Conservation (phyloP, 1,140 invertebrate species). For the Chrysopa pallens region DNA sequence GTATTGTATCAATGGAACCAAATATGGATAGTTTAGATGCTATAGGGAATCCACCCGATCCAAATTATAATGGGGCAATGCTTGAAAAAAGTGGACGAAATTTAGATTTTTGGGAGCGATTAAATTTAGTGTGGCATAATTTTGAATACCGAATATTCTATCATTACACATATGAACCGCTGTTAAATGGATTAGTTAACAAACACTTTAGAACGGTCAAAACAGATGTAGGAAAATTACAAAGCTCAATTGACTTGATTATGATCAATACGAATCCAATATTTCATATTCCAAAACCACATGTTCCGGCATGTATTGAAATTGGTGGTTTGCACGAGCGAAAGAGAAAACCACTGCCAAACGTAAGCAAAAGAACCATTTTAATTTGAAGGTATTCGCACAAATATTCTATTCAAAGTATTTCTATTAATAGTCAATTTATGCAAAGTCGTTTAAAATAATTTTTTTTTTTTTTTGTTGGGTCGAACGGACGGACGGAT, state of each 20-base stretch:
- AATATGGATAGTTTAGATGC: slow-evolving; percentile 5
- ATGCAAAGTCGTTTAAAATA: no score
- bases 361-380: no score
- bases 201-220: slow-evolving; percentile 21
- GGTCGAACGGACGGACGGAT: no score
- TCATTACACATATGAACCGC: slow-evolving; percentile 7
- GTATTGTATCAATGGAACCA: no score
- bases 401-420: no score
- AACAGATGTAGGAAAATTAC: slow-evolving; percentile 25
- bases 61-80: slow-evolving; percentile 23
- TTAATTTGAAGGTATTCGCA: no score
- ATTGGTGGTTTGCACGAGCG: slow-evolving; percentile 28
- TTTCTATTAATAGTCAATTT: no score
- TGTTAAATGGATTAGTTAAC: slow-evolving; percentile 16
- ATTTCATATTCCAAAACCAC: slow-evolving; percentile 23
- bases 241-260: slow-evolving; percentile 27
- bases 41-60: slow-evolving; percentile 24
- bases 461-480: no score
- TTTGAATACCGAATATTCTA: slow-evolving; percentile 12
- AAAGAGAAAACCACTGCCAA: slow-evolving; percentile 19
- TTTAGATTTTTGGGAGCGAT: slow-evolving; percentile 22
- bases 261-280: slow-evolving; percentile 28
- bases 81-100: slow-evolving; percentile 16
- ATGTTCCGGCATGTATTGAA: slow-evolving; percentile 25
- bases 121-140: slow-evolving; percentile 10